Evolutionary conservation across 2,888 invertebrate genomes (phyloP).

Genomic region (Catocala nupta): DNA sequence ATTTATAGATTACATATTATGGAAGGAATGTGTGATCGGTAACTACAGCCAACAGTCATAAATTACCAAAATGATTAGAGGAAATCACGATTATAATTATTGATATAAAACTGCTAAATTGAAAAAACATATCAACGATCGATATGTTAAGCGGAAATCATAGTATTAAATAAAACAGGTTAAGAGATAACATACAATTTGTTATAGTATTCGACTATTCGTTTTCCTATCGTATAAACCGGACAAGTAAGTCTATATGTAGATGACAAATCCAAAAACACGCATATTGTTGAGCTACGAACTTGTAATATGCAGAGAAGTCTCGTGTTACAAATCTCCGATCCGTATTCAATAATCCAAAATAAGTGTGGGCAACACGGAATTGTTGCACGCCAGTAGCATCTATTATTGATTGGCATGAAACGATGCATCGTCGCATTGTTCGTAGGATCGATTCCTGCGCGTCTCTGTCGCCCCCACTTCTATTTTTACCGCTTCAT

Average conservation of each 20-base stretch:
- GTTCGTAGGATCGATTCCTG: slow-evolving; percentile 81
- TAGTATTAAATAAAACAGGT: slow-evolving; percentile 29
- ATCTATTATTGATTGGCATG: slow-evolving; percentile 81
- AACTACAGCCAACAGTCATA: slow-evolving; percentile 2
- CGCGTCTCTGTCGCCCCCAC: slow-evolving; percentile 78
- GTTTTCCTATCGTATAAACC: slow-evolving; percentile 1
- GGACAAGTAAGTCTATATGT: background rate
- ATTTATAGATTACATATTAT: background rate
- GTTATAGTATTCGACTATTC: background rate
- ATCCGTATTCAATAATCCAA: slow-evolving; percentile 35
- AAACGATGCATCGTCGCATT: slow-evolving; percentile 75
- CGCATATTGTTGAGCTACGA: background rate
- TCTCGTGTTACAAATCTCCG: slow-evolving; percentile 22
- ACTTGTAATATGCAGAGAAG: slow-evolving; percentile 17
- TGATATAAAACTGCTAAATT: slow-evolving; percentile 3
- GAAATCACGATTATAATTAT: slow-evolving; percentile 11
- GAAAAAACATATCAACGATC: slow-evolving; percentile 17
- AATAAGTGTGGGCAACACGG: slow-evolving; percentile 31
- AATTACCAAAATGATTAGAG: slow-evolving; percentile 2
- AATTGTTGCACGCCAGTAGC: slow-evolving; percentile 49
- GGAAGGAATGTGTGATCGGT: background rate
- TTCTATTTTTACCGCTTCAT: slow-evolving; percentile 87
- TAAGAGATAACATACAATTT: slow-evolving; percentile 16
- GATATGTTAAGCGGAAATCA: slow-evolving; percentile 28
- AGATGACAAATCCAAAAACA: background rate